Evolutionary conservation across 2,113 vertebrate genomes (phyloP).

Genomic region (Pygoscelis antarcticus): DNA sequence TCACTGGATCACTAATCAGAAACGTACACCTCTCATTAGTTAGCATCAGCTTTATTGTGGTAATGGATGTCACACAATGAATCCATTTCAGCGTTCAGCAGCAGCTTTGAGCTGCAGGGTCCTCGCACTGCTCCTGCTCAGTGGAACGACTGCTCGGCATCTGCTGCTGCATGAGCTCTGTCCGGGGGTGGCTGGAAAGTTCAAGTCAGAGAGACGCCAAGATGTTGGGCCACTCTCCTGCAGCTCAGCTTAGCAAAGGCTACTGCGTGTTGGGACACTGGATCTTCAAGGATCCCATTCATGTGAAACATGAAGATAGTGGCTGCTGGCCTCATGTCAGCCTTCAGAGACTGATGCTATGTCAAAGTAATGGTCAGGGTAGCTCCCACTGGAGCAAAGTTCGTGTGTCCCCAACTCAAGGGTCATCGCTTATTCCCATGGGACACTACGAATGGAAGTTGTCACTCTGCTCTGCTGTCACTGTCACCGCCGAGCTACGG

Average conservation of each 20-base stretch:
- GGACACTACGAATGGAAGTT: neutral
- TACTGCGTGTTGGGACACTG: neutral
- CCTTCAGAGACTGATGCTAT: neutral
- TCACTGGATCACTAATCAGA: neutral
- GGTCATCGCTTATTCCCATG: neutral
- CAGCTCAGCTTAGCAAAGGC: neutral
- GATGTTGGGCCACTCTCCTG: neutral
- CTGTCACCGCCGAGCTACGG: neutral
- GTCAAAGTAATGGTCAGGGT: accelerated
- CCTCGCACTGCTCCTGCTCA: neutral
- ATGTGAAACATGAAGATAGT: neutral
- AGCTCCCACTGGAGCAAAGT: neutral
- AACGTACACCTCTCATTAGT: neutral
- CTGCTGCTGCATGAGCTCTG: neutral
- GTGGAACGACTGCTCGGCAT: neutral
- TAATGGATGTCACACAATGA: neutral
- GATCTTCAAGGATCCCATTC: neutral
- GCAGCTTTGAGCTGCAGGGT: neutral
- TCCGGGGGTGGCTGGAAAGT: neutral
- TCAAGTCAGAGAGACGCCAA: neutral
- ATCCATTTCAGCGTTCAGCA: neutral
- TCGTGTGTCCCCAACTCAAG: neutral
- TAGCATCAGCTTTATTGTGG: neutral
- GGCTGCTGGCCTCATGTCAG: neutral
- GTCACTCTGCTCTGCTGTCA: neutral